Evolutionary conservation across 1,140 invertebrate species (phyloP).

Genomic region (Agrypnia vestita): DNA sequence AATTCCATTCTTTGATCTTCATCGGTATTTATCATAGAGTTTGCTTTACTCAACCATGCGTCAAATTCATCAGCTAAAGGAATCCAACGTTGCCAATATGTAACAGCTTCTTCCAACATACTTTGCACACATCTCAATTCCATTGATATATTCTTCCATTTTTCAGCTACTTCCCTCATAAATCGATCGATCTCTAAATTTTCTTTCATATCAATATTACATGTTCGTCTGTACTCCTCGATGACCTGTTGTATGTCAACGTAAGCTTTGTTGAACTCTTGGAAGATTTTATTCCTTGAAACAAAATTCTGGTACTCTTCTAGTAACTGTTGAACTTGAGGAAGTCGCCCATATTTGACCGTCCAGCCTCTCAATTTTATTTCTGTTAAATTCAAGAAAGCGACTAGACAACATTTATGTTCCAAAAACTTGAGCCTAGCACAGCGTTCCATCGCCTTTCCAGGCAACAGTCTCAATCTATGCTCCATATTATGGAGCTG

Average conservation of each 20-base stretch:
- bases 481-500: slow-evolving; percentile 87
- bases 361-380: slow-evolving; percentile 91
- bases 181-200: slow-evolving; percentile 86
- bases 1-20: slow-evolving; percentile 92
- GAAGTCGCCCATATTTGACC: slow-evolving; percentile 88
- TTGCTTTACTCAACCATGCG: slow-evolving; percentile 86
- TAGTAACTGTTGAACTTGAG: slow-evolving; percentile 87
- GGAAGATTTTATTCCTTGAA: slow-evolving; percentile 91
- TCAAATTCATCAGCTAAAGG: slow-evolving; percentile 82
- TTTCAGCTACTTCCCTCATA: slow-evolving; percentile 87
- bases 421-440: slow-evolving; percentile 91
- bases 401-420: slow-evolving; percentile 93
- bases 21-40: slow-evolving; percentile 81
- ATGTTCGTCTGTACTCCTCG: slow-evolving; percentile 92
- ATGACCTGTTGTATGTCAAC: slow-evolving; percentile 93
- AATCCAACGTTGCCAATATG: slow-evolving; percentile 91
- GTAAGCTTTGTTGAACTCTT: slow-evolving; percentile 94
- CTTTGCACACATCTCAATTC: slow-evolving; percentile 92
- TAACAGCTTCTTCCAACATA: slow-evolving; percentile 90
- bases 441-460: slow-evolving; percentile 82
- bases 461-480: slow-evolving; percentile 82
- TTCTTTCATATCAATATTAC: slow-evolving; percentile 86
- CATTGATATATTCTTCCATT: slow-evolving; percentile 92
- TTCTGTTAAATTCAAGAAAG: slow-evolving; percentile 91
- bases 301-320: slow-evolving; percentile 95